These are phyloP conservation scores for Carcharodon carcharias DNA, from an alignment of 2,797 vertebrate genomes.

Conservation along the genomic window DNA sequence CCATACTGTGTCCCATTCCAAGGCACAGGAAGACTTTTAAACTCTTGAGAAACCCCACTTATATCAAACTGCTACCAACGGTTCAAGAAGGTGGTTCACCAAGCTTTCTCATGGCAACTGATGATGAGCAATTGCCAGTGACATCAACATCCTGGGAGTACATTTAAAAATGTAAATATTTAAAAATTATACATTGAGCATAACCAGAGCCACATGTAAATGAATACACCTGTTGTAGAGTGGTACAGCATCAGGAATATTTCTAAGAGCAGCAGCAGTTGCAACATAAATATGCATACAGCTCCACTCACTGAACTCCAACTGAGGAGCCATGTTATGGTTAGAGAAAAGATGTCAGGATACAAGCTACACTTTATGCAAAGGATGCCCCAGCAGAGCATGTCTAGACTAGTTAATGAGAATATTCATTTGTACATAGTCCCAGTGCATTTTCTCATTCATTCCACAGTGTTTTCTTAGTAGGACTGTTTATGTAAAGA, in stretches of 20 bases:
- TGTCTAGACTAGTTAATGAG: not conserved
- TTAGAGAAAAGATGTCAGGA: slow-evolving; percentile 1
- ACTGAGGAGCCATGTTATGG: not conserved
- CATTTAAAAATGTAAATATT: not conserved
- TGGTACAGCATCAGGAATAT: not conserved
- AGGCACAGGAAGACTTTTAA: not conserved
- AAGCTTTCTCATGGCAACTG: not conserved
- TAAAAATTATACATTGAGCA: not conserved
- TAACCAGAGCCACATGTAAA: not conserved
- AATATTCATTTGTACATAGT: not conserved
- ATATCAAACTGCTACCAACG: not conserved
- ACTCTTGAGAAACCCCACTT: not conserved
- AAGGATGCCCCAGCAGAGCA: not conserved
- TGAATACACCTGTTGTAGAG: not conserved
- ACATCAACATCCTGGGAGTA: not conserved
- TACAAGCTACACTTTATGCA: not conserved
- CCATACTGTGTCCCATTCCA: not conserved
- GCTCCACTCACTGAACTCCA: not conserved
- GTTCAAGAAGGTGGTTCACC: not conserved
- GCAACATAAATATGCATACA: not conserved
- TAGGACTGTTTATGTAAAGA: not conserved
- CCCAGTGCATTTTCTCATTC: not conserved
- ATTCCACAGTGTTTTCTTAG: not conserved
- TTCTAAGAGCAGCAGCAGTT: not conserved
- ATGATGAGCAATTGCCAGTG: not conserved